Evolutionary conservation across 2,888 invertebrate species (phyloP).

Genomic region (Apoda limacodes): DNA sequence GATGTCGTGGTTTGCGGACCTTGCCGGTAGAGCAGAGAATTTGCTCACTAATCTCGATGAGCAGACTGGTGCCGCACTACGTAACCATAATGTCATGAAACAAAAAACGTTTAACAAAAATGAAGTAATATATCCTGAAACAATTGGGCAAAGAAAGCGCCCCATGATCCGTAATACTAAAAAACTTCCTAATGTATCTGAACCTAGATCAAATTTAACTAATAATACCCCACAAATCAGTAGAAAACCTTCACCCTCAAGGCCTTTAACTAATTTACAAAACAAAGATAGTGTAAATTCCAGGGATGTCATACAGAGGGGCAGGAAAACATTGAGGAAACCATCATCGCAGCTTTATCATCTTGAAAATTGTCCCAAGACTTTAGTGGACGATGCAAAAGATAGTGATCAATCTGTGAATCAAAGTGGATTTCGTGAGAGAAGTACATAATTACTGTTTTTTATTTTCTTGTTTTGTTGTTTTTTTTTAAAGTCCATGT

Average conservation of each 20-base stretch:
- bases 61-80: slow-evolving; percentile 76
- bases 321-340: slow-evolving; percentile 24
- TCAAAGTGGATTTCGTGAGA: no score
- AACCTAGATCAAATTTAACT: slow-evolving; percentile 25
- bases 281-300: slow-evolving; percentile 25
- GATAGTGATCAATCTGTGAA: no score
- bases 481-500: no score
- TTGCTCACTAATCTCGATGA: slow-evolving; percentile 81
- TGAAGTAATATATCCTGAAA: slow-evolving; percentile 25
- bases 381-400: slow-evolving; percentile 33
- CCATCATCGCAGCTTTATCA: slow-evolving; percentile 27
- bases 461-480: no score
- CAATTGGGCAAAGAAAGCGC: slow-evolving; percentile 27
- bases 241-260: slow-evolving; percentile 26
- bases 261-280: slow-evolving; percentile 21
- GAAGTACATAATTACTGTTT: no score
- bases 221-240: slow-evolving; percentile 18
- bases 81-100: slow-evolving; percentile 39
- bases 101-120: slow-evolving; percentile 32
- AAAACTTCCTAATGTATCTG: slow-evolving; percentile 27
- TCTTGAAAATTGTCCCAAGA: slow-evolving; percentile 36
- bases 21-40: slow-evolving; percentile 81
- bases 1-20: slow-evolving; percentile 81
- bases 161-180: slow-evolving; percentile 24
- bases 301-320: slow-evolving; percentile 15